Conservation (phyloP, 2,113 vertebrate genomes). For the Rynchops niger region DNA sequence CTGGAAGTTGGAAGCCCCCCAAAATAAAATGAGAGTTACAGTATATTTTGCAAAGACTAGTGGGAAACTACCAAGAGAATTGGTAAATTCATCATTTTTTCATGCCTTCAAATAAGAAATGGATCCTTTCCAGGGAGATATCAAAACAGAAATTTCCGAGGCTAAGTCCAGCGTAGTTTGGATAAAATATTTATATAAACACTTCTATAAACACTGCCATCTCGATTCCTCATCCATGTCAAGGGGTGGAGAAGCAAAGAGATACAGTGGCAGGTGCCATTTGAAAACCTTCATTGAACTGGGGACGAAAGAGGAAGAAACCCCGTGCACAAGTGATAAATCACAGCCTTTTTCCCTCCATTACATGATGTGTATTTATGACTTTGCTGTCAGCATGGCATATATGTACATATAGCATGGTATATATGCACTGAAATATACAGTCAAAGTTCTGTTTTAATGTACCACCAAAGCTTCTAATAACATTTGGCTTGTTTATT, state of each 20-base stretch:
- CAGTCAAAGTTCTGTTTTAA: background rate
- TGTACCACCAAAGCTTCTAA: background rate
- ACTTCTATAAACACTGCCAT: background rate
- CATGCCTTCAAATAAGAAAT: background rate
- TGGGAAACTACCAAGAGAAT: background rate
- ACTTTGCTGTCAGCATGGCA: background rate
- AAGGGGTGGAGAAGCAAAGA: background rate
- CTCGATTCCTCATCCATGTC: background rate
- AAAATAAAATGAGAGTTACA: background rate
- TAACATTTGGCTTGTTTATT: background rate
- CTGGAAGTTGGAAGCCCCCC: background rate
- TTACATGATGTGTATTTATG: background rate
- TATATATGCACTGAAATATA: background rate
- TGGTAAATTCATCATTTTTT: conserved; percentile 18
- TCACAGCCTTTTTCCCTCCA: background rate
- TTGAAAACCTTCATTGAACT: background rate
- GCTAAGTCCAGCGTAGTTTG: background rate
- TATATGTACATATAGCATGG: fast-evolving
- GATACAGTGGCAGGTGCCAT: background rate
- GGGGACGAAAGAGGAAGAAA: background rate
- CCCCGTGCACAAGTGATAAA: background rate
- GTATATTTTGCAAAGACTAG: background rate
- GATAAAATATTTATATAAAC: conserved; percentile 2
- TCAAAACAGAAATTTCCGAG: background rate
- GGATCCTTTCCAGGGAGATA: background rate